These are phyloP conservation scores for Phaonia tiefii DNA, from an alignment of 2,888 invertebrate genomes.

Conservation along the genomic window DNA sequence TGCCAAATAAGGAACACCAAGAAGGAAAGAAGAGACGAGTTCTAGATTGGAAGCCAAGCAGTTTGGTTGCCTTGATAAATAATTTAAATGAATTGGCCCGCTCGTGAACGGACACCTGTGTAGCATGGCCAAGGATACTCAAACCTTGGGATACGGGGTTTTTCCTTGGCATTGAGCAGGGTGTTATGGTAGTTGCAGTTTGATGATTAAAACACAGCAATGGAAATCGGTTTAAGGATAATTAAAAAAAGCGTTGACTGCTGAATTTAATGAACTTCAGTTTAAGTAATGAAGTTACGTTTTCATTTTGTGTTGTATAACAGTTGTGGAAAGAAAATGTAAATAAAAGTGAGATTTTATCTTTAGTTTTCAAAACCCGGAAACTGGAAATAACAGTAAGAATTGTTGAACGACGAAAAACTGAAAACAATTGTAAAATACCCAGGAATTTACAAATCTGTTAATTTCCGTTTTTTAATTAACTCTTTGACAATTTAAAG, in stretches of 20 bases:
- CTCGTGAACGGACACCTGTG: not conserved
- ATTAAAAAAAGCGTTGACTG: slow-evolving; percentile 29
- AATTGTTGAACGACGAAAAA: no score
- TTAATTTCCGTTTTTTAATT: no score
- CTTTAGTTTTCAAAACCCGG: no score
- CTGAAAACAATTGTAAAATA: no score
- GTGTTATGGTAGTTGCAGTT: not conserved
- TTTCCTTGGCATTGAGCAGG: slow-evolving; percentile 9
- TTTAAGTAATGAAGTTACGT: no score
- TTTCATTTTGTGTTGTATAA: no score
- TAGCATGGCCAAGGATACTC: not conserved
- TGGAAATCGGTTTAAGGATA: slow-evolving; percentile 36
- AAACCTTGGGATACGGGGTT: not conserved
- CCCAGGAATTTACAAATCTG: no score
- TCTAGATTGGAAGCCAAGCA: not conserved
- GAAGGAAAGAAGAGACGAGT: not conserved
- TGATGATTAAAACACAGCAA: slow-evolving; percentile 13
- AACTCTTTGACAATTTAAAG: no score
- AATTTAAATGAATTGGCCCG: not conserved
- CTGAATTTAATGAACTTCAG: slow-evolving; percentile 23
- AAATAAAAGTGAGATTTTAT: no score
- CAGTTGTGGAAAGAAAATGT: no score
- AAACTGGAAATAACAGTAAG: no score
- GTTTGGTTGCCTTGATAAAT: not conserved
- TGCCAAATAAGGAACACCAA: not conserved